Percentiles rank a stretch among this genome's conserved stretches.
These are phyloP conservation scores for Sphaerophoria rueppellii DNA, from an alignment of 2,888 invertebrate genomes.

Conservation along the genomic window DNA sequence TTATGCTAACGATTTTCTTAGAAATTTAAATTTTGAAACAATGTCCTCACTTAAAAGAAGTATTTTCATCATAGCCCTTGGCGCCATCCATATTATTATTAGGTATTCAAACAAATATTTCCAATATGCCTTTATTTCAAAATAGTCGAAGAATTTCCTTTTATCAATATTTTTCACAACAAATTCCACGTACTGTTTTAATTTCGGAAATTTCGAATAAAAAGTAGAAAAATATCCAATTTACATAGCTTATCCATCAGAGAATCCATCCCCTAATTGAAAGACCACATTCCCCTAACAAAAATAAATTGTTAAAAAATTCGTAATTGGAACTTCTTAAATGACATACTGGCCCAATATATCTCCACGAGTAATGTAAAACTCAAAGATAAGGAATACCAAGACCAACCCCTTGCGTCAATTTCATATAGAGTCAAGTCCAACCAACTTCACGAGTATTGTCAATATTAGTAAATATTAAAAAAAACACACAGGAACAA, in stretches of 20 bases:
- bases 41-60: no score
- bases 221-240: constrained; percentile 48
- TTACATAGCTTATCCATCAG: constrained; percentile 55
- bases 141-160: not conserved
- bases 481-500: constrained; percentile 75
- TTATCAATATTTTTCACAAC: not conserved
- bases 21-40: no score
- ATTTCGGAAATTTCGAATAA: constrained; percentile 24
- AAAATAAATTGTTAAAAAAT: not conserved
- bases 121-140: no score
- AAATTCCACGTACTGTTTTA: constrained; percentile 29
- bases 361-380: not conserved
- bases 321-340: constrained; percentile 64
- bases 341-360: constrained; percentile 64
- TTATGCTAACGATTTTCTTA: no score
- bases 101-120: no score
- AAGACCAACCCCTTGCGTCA: not conserved
- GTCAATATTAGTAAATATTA: constrained; percentile 81
- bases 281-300: constrained; percentile 26
- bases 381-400: not conserved
- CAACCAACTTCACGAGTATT: constrained; percentile 76
- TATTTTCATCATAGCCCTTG: no score
- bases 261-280: constrained; percentile 44
- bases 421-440: constrained; percentile 1
- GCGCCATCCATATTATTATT: no score